Conservation (phyloP, 2,888 invertebrate genomes). For the Tyria jacobaeae region DNA sequence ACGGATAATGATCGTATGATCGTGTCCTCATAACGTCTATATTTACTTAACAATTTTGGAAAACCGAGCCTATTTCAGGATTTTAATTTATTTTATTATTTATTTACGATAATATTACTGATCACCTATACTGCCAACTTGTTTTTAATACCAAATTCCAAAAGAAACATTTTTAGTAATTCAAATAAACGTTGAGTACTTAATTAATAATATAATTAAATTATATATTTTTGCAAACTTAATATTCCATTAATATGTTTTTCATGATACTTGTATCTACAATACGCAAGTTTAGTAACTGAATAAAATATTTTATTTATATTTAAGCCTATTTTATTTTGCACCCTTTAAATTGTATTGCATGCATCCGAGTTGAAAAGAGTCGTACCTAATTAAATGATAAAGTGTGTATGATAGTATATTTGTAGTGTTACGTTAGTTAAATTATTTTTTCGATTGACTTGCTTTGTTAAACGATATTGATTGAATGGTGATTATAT, state of each 20-base stretch:
- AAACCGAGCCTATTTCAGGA: slow-evolving; percentile 47
- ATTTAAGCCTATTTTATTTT: slow-evolving; percentile 42
- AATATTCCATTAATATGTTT: slow-evolving; percentile 21
- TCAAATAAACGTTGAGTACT: slow-evolving; percentile 7
- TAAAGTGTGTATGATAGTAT: background rate
- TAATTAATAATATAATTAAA: slow-evolving; percentile 10
- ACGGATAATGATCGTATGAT: slow-evolving; percentile 25
- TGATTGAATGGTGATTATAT: background rate
- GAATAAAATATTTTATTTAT: slow-evolving; percentile 43
- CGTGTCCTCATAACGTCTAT: slow-evolving; percentile 23
- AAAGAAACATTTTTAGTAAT: slow-evolving; percentile 16
- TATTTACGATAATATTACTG: slow-evolving; percentile 37
- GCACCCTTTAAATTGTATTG: slow-evolving; percentile 25
- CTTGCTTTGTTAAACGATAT: background rate
- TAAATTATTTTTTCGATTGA: background rate
- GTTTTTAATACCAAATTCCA: slow-evolving; percentile 20
- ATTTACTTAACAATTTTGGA: slow-evolving; percentile 20
- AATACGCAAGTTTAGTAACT: slow-evolving; percentile 35
- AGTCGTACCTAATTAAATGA: background rate
- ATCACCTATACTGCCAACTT: slow-evolving; percentile 38
- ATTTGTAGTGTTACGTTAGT: background rate
- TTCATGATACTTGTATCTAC: slow-evolving; percentile 38
- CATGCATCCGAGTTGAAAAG: slow-evolving; percentile 9
- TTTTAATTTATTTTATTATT: slow-evolving; percentile 49
- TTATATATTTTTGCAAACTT: slow-evolving; percentile 25